These are phyloP conservation scores for Eciton burchellii DNA, from an alignment of 1,140 invertebrate species.

Conservation along the genomic window DNA sequence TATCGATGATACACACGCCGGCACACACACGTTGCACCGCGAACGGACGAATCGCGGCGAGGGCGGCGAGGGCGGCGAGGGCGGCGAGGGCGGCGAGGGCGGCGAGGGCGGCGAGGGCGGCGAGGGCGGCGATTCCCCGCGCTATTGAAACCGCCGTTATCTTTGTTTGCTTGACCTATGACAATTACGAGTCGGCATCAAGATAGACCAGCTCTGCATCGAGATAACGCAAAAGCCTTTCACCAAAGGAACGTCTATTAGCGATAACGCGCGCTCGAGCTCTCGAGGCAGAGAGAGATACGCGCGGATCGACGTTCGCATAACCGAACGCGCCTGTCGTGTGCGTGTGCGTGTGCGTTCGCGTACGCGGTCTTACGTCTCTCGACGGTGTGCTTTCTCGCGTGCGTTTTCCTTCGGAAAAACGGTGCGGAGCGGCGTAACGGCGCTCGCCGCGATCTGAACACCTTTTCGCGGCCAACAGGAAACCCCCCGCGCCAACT, in stretches of 20 bases:
- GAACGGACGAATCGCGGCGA: neutral
- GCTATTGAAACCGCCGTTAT: slow-evolving; percentile 69
- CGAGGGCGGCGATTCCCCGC: neutral
- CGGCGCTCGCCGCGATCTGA: too few species aligned
- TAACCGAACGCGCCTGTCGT: neutral
- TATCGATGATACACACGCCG: too few species aligned
- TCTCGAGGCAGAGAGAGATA: slow-evolving; percentile 1
- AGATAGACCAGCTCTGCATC: slow-evolving; percentile 73
- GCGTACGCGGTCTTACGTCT: too few species aligned
- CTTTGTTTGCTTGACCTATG: slow-evolving; percentile 83
- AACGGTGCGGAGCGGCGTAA: too few species aligned
- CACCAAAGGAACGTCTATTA: slow-evolving; percentile 65
- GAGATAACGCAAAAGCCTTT: slow-evolving; percentile 74
- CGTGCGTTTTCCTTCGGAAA: too few species aligned
- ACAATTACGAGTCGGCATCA: slow-evolving; percentile 79
- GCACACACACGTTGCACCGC: neutral
- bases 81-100: neutral
- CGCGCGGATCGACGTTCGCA: neutral
- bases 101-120: neutral
- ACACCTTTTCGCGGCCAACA: too few species aligned
- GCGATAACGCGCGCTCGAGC: slow-evolving; percentile 54
- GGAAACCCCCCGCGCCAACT: slow-evolving; percentile 20
- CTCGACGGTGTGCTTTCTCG: too few species aligned
- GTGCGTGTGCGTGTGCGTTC: neutral
- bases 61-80: neutral